A percentile compares a stretch with the other conserved stretches of the same genome.
These are phyloP conservation scores for Lasioglossum baleicum DNA, from an alignment of 1,140 invertebrate genomes.

Conservation along the genomic window DNA sequence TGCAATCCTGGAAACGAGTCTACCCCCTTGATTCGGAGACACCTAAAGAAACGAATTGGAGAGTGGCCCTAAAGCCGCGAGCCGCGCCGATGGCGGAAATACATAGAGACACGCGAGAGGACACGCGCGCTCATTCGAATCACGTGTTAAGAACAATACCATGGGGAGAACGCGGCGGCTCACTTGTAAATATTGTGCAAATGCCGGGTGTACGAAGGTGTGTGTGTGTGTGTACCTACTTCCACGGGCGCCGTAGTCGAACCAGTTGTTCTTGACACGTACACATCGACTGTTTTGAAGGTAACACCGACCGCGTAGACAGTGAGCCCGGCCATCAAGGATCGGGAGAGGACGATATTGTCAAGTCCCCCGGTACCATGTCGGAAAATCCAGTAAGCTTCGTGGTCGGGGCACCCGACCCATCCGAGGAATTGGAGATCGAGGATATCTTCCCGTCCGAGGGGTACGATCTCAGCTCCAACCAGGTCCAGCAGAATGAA, in stretches of 20 bases:
- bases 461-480: constrained; percentile 53
- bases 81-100: not conserved
- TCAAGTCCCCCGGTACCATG: constrained; percentile 58
- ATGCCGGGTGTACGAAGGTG: not conserved
- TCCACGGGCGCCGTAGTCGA: not conserved
- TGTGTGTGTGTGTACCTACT: not conserved
- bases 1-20: no score
- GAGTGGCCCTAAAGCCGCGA: constrained; percentile 9
- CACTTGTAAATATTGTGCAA: constrained; percentile 20
- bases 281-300: constrained; percentile 67
- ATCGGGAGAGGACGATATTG: constrained; percentile 10
- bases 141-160: not conserved
- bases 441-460: constrained; percentile 78
- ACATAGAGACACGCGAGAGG: not conserved
- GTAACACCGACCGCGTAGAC: constrained; percentile 64
- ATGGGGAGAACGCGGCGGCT: constrained; percentile 8
- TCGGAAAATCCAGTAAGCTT: constrained; percentile 77
- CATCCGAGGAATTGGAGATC: constrained; percentile 75
- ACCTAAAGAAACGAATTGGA: not conserved
- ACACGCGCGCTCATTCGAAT: not conserved
- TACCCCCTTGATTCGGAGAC: no score
- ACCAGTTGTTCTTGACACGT: constrained; percentile 8
- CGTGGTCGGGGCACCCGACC: constrained; percentile 77
- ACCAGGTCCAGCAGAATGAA: constrained; percentile 59
- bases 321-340: constrained; percentile 5